A percentile compares a stretch with the other conserved stretches of the same genome.
These are phyloP conservation scores for Heliconius congener DNA, from an alignment of 1,140 invertebrate genomes.

Conservation along the genomic window DNA sequence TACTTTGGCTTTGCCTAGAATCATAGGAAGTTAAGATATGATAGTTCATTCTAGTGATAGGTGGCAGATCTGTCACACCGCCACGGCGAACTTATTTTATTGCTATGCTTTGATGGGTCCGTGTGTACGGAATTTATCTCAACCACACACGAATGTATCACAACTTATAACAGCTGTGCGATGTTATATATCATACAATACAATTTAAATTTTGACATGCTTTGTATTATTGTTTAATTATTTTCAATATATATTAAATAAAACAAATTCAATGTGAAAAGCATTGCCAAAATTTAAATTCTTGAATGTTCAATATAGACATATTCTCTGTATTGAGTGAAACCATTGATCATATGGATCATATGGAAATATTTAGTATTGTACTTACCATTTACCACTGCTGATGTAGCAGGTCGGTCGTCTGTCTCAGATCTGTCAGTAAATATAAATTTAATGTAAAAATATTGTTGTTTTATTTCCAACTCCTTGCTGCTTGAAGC, in stretches of 20 bases:
- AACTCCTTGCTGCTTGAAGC: constrained; percentile 49
- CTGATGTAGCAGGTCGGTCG: constrained; percentile 37
- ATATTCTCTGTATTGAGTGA: not conserved
- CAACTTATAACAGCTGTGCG: constrained; percentile 41
- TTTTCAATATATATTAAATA: not conserved
- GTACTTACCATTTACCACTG: constrained; percentile 19
- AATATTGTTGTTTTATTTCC: constrained; percentile 74
- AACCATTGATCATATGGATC: not conserved
- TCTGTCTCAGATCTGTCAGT: constrained; percentile 72
- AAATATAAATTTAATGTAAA: constrained; percentile 79
- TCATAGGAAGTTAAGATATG: constrained; percentile 59
- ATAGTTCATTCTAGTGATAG: constrained; percentile 70
- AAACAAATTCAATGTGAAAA: not conserved
- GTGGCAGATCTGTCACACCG: constrained; percentile 70
- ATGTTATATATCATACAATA: constrained; percentile 27
- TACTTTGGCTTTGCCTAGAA: constrained; percentile 45
- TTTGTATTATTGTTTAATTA: constrained; percentile 5
- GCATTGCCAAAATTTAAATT: constrained; percentile 14
- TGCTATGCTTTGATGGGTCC: constrained; percentile 55
- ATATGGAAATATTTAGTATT: not conserved
- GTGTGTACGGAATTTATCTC: constrained; percentile 7
- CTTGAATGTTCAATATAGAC: not conserved
- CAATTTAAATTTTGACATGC: constrained; percentile 26
- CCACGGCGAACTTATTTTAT: constrained; percentile 54
- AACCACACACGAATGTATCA: constrained; percentile 30